Conservation (phyloP, 2,888 invertebrate genomes). For the Nycteola revayana region DNA sequence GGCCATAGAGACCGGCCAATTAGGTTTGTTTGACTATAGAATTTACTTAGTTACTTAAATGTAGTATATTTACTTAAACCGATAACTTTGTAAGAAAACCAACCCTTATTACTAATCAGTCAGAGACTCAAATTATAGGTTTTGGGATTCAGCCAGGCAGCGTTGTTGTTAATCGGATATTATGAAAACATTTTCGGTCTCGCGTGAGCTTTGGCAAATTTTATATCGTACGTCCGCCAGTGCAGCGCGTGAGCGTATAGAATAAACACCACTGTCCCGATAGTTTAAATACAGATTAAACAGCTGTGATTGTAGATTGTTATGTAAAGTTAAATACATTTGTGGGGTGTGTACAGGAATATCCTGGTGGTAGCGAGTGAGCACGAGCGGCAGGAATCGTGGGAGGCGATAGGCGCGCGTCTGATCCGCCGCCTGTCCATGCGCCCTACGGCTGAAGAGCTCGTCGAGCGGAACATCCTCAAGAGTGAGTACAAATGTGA, state of each 20-base stretch:
- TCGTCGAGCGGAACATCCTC: slow-evolving; percentile 98
- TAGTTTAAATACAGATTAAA: no score
- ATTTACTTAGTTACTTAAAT: no score
- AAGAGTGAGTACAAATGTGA: slow-evolving; percentile 98
- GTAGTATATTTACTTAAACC: no score
- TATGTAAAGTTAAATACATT: slow-evolving; percentile 53
- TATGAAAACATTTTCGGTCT: slow-evolving; percentile 64
- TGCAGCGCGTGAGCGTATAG: slow-evolving; percentile 40
- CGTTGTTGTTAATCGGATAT: slow-evolving; percentile 56
- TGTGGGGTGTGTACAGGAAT: slow-evolving; percentile 81
- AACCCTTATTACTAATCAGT: slow-evolving; percentile 49
- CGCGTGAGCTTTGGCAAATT: slow-evolving; percentile 58
- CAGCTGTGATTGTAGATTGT: slow-evolving; percentile 11
- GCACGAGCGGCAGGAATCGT: slow-evolving; percentile 94
- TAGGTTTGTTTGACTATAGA: no score
- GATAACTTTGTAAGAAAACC: no score
- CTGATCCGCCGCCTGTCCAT: slow-evolving; percentile 97
- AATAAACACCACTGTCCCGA: slow-evolving; percentile 36
- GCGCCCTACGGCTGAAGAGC: slow-evolving; percentile 98
- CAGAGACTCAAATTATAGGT: slow-evolving; percentile 43
- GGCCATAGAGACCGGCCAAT: no score
- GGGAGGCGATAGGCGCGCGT: slow-evolving; percentile 96
- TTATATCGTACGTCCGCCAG: slow-evolving; percentile 51
- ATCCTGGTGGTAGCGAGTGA: slow-evolving; percentile 96
- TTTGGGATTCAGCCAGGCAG: slow-evolving; percentile 70